Conservation (phyloP, 2,888 invertebrate species). For the Dynastes tityus region DNA sequence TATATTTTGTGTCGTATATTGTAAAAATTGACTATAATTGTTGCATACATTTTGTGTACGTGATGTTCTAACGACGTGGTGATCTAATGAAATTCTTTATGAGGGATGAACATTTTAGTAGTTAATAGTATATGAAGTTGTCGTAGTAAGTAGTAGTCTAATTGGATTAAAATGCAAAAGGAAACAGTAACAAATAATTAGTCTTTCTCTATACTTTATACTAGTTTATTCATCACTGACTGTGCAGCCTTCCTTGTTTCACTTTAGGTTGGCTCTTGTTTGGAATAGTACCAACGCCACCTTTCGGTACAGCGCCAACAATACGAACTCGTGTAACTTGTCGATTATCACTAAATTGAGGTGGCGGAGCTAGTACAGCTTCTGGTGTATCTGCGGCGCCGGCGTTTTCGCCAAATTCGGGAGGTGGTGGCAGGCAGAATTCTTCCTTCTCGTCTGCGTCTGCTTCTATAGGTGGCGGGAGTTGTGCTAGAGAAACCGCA, state of each 20-base stretch:
- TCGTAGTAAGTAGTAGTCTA: slow-evolving; percentile 29
- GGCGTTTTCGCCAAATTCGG: slow-evolving; percentile 73
- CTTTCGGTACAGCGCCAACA: slow-evolving; percentile 88
- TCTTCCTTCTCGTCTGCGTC: slow-evolving; percentile 80
- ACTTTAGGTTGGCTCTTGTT: slow-evolving; percentile 61
- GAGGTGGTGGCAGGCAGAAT: slow-evolving; percentile 76
- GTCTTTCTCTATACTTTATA: slow-evolving; percentile 8
- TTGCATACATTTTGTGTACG: slow-evolving; percentile 29
- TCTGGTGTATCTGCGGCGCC: slow-evolving; percentile 68
- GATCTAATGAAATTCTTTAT: slow-evolving; percentile 20
- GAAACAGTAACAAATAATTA: slow-evolving; percentile 22
- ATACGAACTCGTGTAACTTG: slow-evolving; percentile 81
- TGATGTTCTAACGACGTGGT: slow-evolving; percentile 30
- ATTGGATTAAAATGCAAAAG: slow-evolving; percentile 19
- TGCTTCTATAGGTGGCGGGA: slow-evolving; percentile 85
- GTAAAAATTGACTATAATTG: slow-evolving; percentile 45
- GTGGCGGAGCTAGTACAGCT: slow-evolving; percentile 86
- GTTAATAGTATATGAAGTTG: slow-evolving; percentile 28
- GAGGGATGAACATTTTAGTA: slow-evolving; percentile 19
- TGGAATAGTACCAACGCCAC: slow-evolving; percentile 55
- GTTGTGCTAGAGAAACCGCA: slow-evolving; percentile 83
- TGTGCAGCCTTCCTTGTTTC: slow-evolving; percentile 68
- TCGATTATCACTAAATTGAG: slow-evolving; percentile 88
- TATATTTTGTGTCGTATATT: slow-evolving; percentile 33
- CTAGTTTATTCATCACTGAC: slow-evolving; percentile 63